Evolutionary conservation across 53 echinoderm and acorn worm genomes (phyloP).

Genomic region (Luidia sarsii): DNA sequence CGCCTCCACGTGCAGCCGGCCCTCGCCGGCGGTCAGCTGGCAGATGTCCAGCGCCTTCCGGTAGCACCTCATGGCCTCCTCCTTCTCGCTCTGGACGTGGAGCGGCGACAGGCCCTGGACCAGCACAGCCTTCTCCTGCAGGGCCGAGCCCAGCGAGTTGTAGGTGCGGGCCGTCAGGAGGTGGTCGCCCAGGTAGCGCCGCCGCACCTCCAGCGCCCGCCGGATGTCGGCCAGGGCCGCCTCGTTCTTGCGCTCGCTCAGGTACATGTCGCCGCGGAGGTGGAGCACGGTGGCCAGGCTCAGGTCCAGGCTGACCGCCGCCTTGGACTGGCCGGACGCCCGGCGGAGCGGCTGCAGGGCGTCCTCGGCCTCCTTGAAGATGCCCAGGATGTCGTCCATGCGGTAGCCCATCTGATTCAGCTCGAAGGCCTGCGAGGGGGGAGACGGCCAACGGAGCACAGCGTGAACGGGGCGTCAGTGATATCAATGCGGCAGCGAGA

Average conservation of each 20-base stretch:
- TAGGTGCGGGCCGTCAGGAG: constrained; percentile 71
- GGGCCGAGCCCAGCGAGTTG: constrained; percentile 62
- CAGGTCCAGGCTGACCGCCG: constrained; percentile 51
- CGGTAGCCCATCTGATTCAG: constrained; percentile 72
- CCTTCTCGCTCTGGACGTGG: constrained; percentile 67
- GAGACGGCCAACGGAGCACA: too few species aligned
- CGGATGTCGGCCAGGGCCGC: constrained; percentile 65
- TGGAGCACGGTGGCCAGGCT: constrained; percentile 81
- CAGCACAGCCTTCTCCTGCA: constrained; percentile 70
- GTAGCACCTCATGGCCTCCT: constrained; percentile 75
- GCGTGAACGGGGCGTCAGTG: too few species aligned
- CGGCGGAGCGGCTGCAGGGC: constrained; percentile 50
- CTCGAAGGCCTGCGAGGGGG: constrained; percentile 31
- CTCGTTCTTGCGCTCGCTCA: constrained; percentile 42
- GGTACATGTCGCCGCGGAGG: constrained; percentile 65
- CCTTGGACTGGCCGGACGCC: too few species aligned
- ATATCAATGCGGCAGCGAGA: too few species aligned
- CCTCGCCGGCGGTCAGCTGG: constrained; percentile 60
- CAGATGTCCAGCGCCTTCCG: constrained; percentile 77
- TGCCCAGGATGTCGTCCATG: constrained; percentile 59
- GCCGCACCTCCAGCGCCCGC: constrained; percentile 60
- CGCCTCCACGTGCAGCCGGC: constrained; percentile 70
- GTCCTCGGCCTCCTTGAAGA: constrained; percentile 67
- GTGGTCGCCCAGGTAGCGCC: constrained; percentile 63
- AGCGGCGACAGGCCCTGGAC: constrained; percentile 49